These are phyloP conservation scores for Vulpes ferrilata DNA, from an alignment of 2,113 vertebrate genomes.

Conservation along the genomic window DNA sequence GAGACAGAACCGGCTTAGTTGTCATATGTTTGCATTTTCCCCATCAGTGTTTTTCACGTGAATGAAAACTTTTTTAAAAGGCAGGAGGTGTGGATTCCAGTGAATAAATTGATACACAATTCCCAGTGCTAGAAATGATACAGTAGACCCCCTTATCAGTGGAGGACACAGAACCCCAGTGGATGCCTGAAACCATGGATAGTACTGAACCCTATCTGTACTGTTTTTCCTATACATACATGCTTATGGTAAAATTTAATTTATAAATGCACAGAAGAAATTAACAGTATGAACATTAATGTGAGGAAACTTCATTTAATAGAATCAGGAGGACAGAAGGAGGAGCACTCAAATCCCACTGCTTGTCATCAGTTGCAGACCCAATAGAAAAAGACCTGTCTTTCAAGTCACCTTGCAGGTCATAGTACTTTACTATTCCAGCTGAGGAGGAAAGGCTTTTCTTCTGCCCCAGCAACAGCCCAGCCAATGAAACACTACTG, in stretches of 20 bases:
- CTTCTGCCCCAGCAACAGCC: background rate
- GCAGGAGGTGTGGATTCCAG: background rate
- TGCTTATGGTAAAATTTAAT: background rate
- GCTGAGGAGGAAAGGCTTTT: background rate
- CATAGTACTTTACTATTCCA: background rate
- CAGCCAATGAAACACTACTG: background rate
- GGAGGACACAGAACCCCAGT: background rate
- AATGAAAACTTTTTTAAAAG: background rate
- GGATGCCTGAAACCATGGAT: background rate
- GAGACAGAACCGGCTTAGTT: background rate
- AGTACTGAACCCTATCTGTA: background rate
- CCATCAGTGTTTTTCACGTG: background rate
- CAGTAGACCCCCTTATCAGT: background rate
- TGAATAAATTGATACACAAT: background rate
- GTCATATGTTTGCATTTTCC: background rate
- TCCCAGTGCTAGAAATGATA: background rate
- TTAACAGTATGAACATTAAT: background rate
- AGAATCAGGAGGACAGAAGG: background rate
- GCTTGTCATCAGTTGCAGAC: background rate
- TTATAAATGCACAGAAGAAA: background rate
- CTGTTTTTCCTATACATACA: background rate
- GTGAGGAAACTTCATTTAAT: background rate
- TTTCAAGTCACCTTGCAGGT: background rate
- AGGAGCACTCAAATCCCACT: background rate
- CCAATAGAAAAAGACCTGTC: background rate